Evolutionary conservation across 1,140 invertebrate genomes (phyloP), one percentile per base, ranked within the genome.

Genomic region (Nephila pilipes): DNA sequence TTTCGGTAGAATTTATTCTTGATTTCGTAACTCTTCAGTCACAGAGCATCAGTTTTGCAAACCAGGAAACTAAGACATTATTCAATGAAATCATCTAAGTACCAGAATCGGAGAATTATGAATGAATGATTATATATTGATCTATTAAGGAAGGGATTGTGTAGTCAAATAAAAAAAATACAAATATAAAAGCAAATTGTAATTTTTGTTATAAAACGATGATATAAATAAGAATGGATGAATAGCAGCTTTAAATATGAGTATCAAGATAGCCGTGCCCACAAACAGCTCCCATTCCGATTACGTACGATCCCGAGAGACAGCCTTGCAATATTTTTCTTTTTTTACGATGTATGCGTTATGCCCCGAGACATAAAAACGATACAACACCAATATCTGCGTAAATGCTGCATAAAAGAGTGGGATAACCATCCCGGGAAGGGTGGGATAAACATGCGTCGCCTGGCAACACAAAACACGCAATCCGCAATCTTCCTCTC

Each of bases 401-500:
- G 25, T 85, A 85, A 85, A 85, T 58, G 87, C 57, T 46, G 58
- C 60, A 88, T 88, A 63, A 63, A 88, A 38, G 87, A 65, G 22
- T 88, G 36, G 36, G 87, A 75, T 88, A 88, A 88, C 25, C 87
- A 75, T 88, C 87, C 32, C 32, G 38, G 36, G 36, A 57, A 29
- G 83, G 83, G 55, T 18, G 29, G 60, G 60, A 38, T 88, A 65
- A 69, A 57, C 29, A 63, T 12, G 60, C 36, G 63, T 69, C 60
- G 29, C 87, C 60, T 65, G 60, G 60, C 60, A 88, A 69, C 87
- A 58, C 25, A 55, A 46, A 79, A 32, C 65, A 46, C n/a, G 80
- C 55, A 29, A 55, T 46, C 22, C 63, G n/a, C n/a, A n/a, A n/a
- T n/a, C n/a, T n/a, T n/a, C 22, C 63, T 38, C 60, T 88, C 36